Conservation (phyloP, 2,797 vertebrate species). For the Remorina albescens region DNA sequence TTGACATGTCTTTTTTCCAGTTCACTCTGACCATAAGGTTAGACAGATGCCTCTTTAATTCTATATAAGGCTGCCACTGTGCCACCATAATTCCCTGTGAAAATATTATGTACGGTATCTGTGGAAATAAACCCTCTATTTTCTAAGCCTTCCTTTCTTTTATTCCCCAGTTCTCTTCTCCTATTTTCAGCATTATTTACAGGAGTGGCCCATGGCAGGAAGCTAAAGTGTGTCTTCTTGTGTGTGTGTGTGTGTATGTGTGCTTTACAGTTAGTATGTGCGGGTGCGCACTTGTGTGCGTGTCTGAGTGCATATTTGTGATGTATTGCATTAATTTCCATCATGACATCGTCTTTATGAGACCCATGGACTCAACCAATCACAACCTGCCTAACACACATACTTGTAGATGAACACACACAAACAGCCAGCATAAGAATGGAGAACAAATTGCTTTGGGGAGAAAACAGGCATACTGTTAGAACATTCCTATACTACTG, state of each 20-base stretch:
- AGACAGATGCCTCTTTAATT: slow-evolving; percentile 42
- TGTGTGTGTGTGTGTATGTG: slow-evolving; percentile 27
- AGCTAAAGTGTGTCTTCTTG: slow-evolving; percentile 46
- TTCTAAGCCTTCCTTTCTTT: slow-evolving; percentile 31
- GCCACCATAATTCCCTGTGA: slow-evolving; percentile 54
- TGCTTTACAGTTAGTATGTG: not conserved
- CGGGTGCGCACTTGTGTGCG: slow-evolving; percentile 26
- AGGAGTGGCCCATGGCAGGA: slow-evolving; percentile 50
- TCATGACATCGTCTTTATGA: slow-evolving; percentile 86
- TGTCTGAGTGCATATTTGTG: slow-evolving; percentile 70
- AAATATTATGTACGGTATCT: slow-evolving; percentile 35
- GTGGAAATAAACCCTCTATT: slow-evolving; percentile 43
- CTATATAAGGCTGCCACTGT: slow-evolving; percentile 39
- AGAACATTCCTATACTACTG: slow-evolving; percentile 56
- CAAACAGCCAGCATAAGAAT: slow-evolving; percentile 55
- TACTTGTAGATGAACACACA: slow-evolving; percentile 13
- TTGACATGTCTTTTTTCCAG: slow-evolving; percentile 8
- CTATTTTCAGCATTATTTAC: slow-evolving; percentile 74
- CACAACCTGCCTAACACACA: slow-evolving; percentile 61
- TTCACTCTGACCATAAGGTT: slow-evolving; percentile 30
- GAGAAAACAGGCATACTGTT: slow-evolving; percentile 57
- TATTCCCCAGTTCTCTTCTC: slow-evolving; percentile 35
- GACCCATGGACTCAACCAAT: slow-evolving; percentile 77
- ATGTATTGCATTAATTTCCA: slow-evolving; percentile 89
- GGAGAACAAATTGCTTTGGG: slow-evolving; percentile 80